Evolutionary conservation across 2,113 vertebrate species (phyloP).

Genomic region (Melospiza melodia): DNA sequence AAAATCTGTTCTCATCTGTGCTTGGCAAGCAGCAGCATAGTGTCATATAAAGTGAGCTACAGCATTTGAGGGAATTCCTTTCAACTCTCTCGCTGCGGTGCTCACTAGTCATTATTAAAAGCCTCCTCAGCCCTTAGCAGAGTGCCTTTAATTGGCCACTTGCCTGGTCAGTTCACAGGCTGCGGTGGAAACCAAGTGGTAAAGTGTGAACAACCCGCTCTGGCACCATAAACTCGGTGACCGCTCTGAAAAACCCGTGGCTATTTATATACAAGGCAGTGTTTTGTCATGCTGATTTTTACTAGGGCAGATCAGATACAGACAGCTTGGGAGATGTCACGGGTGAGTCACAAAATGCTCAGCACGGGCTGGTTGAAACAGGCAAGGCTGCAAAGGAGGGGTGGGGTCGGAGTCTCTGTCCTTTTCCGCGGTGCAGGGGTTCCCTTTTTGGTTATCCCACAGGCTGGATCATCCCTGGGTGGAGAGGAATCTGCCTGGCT

Average conservation of each 20-base stretch:
- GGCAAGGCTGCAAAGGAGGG: background rate
- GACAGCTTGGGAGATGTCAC: slow-evolving; percentile 1
- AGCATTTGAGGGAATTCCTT: background rate
- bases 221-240: background rate
- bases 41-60: background rate
- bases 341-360: slow-evolving; percentile 27
- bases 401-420: background rate
- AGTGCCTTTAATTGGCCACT: slow-evolving; percentile 53
- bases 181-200: slow-evolving; percentile 31
- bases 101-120: slow-evolving; percentile 5
- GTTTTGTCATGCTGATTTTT: slow-evolving; percentile 66
- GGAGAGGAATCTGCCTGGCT: background rate
- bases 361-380: background rate
- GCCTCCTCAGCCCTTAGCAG: slow-evolving; percentile 25
- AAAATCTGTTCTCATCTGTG: background rate
- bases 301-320: background rate
- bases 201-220: slow-evolving; percentile 31
- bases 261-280: background rate
- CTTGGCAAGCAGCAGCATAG: background rate
- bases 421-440: fast-evolving
- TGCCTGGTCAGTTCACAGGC: slow-evolving; percentile 21
- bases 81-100: background rate
- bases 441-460: background rate
- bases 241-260: background rate
- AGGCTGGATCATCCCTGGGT: background rate